A percentile compares a stretch with the other conserved stretches of the same genome.
Conservation (phyloP, 2,113 vertebrate genomes). For the Oxyruncus cristatus region DNA sequence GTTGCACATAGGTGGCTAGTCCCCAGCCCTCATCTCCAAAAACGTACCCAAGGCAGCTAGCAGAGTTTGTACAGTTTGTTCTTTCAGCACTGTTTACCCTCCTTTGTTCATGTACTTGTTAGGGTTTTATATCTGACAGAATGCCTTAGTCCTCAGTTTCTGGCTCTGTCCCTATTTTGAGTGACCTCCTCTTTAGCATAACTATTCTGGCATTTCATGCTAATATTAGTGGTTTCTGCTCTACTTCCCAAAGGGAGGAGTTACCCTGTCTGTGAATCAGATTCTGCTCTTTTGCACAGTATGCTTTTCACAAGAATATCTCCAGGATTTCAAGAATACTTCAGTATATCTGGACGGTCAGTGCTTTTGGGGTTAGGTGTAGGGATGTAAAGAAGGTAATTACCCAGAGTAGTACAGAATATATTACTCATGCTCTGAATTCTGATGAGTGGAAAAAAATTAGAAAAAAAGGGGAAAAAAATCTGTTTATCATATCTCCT, state of each 20-base stretch:
- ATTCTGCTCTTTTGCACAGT: background rate
- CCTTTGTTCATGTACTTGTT: slow-evolving; percentile 53
- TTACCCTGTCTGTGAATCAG: background rate
- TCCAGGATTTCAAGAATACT: background rate
- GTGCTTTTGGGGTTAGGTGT: background rate
- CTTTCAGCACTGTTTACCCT: background rate
- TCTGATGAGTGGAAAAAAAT: background rate
- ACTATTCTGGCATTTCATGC: slow-evolving; percentile 28
- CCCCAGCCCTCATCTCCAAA: background rate
- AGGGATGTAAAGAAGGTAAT: background rate
- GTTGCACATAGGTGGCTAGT: background rate
- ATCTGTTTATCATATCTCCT: background rate
- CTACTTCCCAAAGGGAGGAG: slow-evolving; percentile 28
- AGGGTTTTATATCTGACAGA: slow-evolving; percentile 32
- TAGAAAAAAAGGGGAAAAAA: background rate
- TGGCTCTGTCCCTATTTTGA: background rate
- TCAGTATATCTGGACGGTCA: background rate
- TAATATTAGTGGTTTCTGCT: slow-evolving; percentile 48
- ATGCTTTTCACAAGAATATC: background rate
- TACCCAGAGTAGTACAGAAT: background rate
- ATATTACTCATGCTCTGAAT: background rate
- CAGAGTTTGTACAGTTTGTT: slow-evolving; percentile 41
- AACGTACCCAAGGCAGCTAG: background rate
- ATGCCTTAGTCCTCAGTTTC: slow-evolving; percentile 21
- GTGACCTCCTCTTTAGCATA: slow-evolving; percentile 23